These are phyloP conservation scores for Montipora foliosa DNA, from an alignment of 64 coral and sea anemone species.

Conservation along the genomic window DNA sequence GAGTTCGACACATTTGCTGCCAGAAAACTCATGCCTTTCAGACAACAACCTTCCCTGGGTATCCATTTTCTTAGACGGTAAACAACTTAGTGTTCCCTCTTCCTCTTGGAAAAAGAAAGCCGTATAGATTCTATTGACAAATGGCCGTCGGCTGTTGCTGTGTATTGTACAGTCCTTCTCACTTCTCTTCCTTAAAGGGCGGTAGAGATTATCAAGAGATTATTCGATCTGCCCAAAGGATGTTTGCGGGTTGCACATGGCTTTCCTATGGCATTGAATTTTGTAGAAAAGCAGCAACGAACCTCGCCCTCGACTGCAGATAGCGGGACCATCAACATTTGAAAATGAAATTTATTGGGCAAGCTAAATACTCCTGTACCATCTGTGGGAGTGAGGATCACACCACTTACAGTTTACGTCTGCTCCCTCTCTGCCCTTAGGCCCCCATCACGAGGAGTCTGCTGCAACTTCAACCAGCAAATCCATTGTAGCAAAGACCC, in stretches of 20 bases:
- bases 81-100: background rate
- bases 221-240: background rate
- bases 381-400: background rate
- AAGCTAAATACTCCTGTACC: background rate
- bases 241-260: background rate
- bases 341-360: background rate
- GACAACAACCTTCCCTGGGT: background rate
- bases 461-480: background rate
- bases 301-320: background rate
- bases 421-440: slow-evolving; percentile 2
- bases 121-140: background rate
- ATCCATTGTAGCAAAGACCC: background rate
- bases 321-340: background rate
- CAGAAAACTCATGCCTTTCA: background rate
- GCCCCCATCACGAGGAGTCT: background rate
- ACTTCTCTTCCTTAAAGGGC: background rate
- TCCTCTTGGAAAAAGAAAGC: background rate
- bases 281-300: background rate
- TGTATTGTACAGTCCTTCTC: background rate
- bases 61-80: background rate
- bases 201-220: background rate
- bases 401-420: background rate
- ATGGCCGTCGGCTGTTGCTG: background rate
- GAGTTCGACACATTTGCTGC: background rate
- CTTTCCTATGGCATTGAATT: background rate